Base-by-base conservation (phyloP, 2,113 vertebrate species). In the Ptilorrhoa leucosticta region DNA sequence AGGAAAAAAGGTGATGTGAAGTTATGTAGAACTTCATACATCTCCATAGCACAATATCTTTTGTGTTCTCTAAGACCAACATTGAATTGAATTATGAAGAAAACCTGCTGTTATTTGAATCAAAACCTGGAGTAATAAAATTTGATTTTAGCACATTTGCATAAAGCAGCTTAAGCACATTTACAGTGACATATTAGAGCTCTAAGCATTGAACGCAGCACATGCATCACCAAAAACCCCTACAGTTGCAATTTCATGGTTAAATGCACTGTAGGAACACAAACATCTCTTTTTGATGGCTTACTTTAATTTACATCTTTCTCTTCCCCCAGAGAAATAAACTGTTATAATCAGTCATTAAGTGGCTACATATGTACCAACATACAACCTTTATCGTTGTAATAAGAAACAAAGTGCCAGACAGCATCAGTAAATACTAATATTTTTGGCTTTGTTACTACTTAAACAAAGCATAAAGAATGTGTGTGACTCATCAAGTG, bases 81-180 rank as follows among this genome's bases (percentile, higher is more conserved):
- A 83, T 0, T 13, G 64, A 95, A 87, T 60, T 83, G 86, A 93
- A 93, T 54, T 83, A 94, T n/a, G 22, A 92, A 76, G 86, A 92
- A 94, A 93, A 61, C n/a, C 72, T 96, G 58, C 82, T 97, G 82
- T 89, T 97, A 95, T 44, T 71, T 94, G 47, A 94, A 92, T 80
- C 78, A 93, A 96, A 96, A 79, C 26, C 77, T 66, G 21, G 33
- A 94, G 65, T 68, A 81, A 96, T 47, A 94, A 90, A 64, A 93
- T 76, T 90, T 96, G 40, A 91, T 93, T 96, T 93, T 69, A 93
- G 76, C 30, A 3, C 64, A 96, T 97, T 94, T 97, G 65, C 71
- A 97, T 96, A 97, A 93, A 96, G 63, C 50, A 95, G 40, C 39
- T 97, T 97, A 97, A 96, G 65, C 93, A 97, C 60, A 96, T 95